phyloP scores from a whole-genome alignment of 2,113 vertebrate species.

The Dasypus novemcinctus region DNA sequence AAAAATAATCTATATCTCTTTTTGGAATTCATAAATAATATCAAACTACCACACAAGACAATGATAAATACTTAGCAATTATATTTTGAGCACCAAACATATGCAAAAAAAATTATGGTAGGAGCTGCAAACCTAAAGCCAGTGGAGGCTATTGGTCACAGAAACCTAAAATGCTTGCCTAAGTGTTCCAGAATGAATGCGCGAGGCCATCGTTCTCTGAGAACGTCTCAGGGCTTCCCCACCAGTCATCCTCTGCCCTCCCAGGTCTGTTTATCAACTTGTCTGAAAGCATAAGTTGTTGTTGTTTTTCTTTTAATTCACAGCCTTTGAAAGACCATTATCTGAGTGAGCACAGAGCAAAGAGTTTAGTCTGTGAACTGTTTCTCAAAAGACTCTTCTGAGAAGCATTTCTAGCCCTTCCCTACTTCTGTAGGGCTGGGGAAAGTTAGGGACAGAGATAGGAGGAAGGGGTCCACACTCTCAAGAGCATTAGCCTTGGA shows the following conservation, averaged over 20 bases:
- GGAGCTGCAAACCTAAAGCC: neutral
- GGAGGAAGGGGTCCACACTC: neutral
- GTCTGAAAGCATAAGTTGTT: neutral
- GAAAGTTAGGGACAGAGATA: neutral
- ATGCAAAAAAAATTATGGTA: neutral
- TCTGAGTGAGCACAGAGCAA: neutral
- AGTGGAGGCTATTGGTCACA: neutral
- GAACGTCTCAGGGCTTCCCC: neutral
- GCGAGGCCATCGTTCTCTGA: neutral
- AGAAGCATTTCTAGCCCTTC: neutral
- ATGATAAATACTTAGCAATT: neutral
- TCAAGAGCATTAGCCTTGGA: neutral
- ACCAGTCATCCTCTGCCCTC: neutral
- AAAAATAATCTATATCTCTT: too few relatives aligned
- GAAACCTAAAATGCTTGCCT: neutral
- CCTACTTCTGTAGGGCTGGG: neutral
- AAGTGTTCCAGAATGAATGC: neutral
- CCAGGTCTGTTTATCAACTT: neutral
- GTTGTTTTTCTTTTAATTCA: neutral
- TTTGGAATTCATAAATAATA: too few relatives aligned
- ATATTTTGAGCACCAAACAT: neutral
- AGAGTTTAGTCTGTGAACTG: neutral
- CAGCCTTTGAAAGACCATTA: slow-evolving; percentile 9
- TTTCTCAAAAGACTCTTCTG: neutral
- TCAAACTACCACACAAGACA: neutral